phyloP scores from a whole-genome alignment of 2,113 vertebrate species.

The Clinocottus analis region DNA sequence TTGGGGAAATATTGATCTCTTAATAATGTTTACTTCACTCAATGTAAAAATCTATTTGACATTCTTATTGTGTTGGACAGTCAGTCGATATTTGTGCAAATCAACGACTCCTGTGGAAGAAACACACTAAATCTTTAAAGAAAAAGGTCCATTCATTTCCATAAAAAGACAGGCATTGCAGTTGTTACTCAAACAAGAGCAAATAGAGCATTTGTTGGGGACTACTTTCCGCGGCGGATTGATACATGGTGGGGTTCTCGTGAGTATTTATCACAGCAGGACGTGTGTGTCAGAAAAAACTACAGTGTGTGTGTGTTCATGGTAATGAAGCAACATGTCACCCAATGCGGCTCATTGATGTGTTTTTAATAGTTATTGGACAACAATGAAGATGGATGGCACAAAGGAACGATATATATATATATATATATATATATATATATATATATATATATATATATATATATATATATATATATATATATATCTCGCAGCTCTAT shows the following conservation, averaged over 20 bases:
- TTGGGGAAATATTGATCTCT: conserved; percentile 38
- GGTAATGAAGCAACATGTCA: no score
- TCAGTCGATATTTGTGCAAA: conserved; percentile 47
- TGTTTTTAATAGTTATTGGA: neutral
- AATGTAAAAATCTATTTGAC: conserved; percentile 38
- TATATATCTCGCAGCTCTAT: no score
- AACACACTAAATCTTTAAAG: neutral
- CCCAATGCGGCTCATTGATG: neutral
- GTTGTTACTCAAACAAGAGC: no score
- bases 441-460: no score
- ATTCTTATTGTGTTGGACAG: conserved; percentile 30
- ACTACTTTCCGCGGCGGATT: neutral
- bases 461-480: no score
- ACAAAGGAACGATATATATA: no score
- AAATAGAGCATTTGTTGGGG: neutral
- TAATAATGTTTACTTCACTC: conserved; percentile 16
- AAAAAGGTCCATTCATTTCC: neutral
- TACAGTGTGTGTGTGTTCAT: neutral
- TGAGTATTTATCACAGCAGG: neutral
- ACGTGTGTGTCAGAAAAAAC: no score
- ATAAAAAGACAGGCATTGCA: no score
- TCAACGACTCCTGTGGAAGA: neutral
- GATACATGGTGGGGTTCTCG: neutral
- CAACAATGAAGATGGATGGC: no score
- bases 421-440: no score